These are phyloP conservation scores for Eptatretus atami DNA, from an alignment of 2,797 vertebrate species.

Conservation along the genomic window DNA sequence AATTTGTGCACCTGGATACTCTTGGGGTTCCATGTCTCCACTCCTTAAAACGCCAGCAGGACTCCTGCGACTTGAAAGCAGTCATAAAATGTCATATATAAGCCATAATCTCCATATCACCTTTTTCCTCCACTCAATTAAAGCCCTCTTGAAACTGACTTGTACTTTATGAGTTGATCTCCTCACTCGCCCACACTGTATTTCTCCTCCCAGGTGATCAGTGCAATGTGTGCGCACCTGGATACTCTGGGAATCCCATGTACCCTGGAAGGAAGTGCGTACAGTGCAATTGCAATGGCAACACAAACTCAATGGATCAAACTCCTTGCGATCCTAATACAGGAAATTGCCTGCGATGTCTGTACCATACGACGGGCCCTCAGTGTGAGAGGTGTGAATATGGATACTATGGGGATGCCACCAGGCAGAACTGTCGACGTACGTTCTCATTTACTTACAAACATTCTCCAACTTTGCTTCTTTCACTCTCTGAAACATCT, in stretches of 20 bases:
- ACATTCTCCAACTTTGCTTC: background rate
- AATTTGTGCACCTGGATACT: no score
- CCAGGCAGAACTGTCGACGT: conserved; percentile 52
- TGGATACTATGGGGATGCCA: conserved; percentile 47
- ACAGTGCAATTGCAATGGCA: conserved; percentile 50
- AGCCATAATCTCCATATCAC: no score
- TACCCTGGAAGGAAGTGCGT: conserved; percentile 37
- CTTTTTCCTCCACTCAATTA: no score
- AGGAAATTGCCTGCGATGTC: conserved; percentile 50
- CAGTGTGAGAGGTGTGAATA: conserved; percentile 37
- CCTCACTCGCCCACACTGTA: no score
- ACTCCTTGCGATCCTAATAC: conserved; percentile 36
- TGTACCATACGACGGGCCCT: conserved; percentile 50
- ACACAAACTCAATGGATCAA: conserved; percentile 42
- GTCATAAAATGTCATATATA: no score
- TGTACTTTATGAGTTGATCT: no score
- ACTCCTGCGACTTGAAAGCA: no score
- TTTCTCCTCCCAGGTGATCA: conserved; percentile 24
- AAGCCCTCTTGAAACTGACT: no score
- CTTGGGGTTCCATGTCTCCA: no score
- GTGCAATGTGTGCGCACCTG: conserved; percentile 60
- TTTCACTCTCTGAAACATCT: no score
- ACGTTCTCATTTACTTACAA: conserved; percentile 13
- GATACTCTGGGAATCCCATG: conserved; percentile 49
- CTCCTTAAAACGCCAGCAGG: no score